Base-by-base conservation (phyloP, 1,140 invertebrate genomes). In the Brachionus paranguensis region DNA sequence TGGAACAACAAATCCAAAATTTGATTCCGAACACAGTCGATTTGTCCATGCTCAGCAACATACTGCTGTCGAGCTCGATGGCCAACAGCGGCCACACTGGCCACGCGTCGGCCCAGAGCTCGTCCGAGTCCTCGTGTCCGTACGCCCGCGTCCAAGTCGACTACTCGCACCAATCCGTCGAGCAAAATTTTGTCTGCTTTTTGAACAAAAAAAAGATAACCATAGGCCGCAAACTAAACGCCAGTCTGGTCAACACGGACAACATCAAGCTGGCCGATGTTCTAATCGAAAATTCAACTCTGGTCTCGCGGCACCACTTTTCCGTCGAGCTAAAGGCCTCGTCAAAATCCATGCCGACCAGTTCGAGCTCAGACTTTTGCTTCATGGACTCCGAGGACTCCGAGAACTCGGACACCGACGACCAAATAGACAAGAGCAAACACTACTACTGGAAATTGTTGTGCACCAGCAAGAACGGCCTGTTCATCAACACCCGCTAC, bases 401-500 rank as follows among this genome's bases (percentile, higher is more conserved):
- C 7, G 68, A 72, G 12, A 68, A 68, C 41, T 41, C 29, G 37
- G 72, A 76, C 43, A 2, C 0, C 20, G 72, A 50, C n/a, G 43
- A 76, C 50, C n/a, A 76, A 37, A 50, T 50, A 2, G 41, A 50
- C 27, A 76, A 20, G 17, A 76, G 12, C n/a, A 50, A 47, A 50
- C 47, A 27, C 47, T 29, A 50, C 11, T 76, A 47, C 29, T 81
- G 78, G 78, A 68, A 83, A 41, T 55, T 83, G 7, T 41, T 43
- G 33, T 83, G 81, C 37, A 37, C 53, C 14, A 83, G 81, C 68
- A 83, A 83, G 70, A 83, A 83, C 53, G 81, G 81, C 33, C 20
- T 83, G 8, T 83, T 83, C 27, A 72, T 83, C n/a, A 83, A 83
- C 37, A 70, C 60, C 8, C 12, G 43, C 2, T 70, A 83, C 37